phyloP scores from a whole-genome alignment of 2,113 vertebrate genomes.

The Pluvianellus socialis region DNA sequence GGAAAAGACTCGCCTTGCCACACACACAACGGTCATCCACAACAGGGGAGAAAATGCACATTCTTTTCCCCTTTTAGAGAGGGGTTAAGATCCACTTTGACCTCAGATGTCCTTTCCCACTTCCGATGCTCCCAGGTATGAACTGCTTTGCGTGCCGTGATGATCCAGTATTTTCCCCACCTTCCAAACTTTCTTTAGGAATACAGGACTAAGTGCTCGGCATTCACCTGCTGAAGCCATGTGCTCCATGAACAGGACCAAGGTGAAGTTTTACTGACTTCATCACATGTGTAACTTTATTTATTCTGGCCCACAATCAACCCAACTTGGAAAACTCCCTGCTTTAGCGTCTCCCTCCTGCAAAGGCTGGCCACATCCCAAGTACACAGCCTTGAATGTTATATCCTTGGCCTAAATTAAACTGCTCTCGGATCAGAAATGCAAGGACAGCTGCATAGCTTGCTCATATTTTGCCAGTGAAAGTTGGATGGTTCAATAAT shows the following conservation, averaged over 20 bases:
- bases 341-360: not conserved
- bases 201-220: not conserved
- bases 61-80: not conserved
- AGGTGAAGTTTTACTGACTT: not conserved
- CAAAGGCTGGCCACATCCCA: not conserved
- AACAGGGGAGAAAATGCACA: not conserved
- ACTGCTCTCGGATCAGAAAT: not conserved
- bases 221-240: not conserved
- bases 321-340: not conserved
- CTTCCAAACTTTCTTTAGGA: not conserved
- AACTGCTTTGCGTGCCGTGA: not conserved
- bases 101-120: not conserved
- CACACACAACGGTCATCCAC: not conserved
- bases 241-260: not conserved
- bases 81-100: not conserved
- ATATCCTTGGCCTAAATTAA: slow-evolving; percentile 10
- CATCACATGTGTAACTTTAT: not conserved
- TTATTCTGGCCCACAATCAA: not conserved
- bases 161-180: not conserved
- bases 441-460: slow-evolving; percentile 17
- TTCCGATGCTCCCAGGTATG: not conserved
- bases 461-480: not conserved
- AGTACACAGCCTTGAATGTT: not conserved
- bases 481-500: not conserved
- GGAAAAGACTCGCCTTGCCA: not conserved